phyloP scores from a whole-genome alignment of 1,140 invertebrate species.

The Procambarus clarkii region DNA sequence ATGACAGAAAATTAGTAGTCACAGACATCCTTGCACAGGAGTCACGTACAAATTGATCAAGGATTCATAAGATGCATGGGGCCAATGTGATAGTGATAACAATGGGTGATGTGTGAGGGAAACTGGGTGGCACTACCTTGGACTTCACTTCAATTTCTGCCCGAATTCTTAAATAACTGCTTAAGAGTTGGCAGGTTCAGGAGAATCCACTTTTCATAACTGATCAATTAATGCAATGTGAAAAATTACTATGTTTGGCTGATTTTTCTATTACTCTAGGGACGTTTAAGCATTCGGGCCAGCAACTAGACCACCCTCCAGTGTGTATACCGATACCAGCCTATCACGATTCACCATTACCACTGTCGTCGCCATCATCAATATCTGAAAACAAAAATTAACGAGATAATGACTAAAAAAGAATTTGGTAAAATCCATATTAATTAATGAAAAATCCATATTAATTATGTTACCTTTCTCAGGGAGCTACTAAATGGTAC shows the following conservation, averaged over 20 bases:
- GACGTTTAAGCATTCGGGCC: constrained; percentile 60
- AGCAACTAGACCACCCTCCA: constrained; percentile 17
- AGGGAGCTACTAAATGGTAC: too few species aligned
- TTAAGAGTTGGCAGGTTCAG: not conserved
- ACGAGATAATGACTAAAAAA: constrained; percentile 17
- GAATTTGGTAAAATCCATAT: too few species aligned
- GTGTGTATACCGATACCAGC: constrained; percentile 31
- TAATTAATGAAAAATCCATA: too few species aligned
- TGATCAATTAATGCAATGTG: constrained; percentile 7
- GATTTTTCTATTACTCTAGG: constrained; percentile 44
- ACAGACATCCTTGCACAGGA: constrained; percentile 4
- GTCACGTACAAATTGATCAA: constrained; percentile 1
- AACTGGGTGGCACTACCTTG: constrained; percentile 17
- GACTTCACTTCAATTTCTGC: constrained; percentile 25
- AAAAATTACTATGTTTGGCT: constrained; percentile 8
- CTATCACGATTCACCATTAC: constrained; percentile 84
- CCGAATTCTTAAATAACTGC: constrained; percentile 45
- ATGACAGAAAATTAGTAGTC: not conserved
- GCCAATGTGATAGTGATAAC: constrained; percentile 18
- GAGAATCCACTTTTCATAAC: not conserved
- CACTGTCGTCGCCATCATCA: constrained; percentile 87
- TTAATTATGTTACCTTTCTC: too few species aligned
- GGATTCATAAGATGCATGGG: constrained; percentile 13
- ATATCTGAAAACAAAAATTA: constrained; percentile 76
- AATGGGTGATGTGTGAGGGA: constrained; percentile 30